Conservation (phyloP, 2,113 vertebrate species). For the Alosa alosa region DNA sequence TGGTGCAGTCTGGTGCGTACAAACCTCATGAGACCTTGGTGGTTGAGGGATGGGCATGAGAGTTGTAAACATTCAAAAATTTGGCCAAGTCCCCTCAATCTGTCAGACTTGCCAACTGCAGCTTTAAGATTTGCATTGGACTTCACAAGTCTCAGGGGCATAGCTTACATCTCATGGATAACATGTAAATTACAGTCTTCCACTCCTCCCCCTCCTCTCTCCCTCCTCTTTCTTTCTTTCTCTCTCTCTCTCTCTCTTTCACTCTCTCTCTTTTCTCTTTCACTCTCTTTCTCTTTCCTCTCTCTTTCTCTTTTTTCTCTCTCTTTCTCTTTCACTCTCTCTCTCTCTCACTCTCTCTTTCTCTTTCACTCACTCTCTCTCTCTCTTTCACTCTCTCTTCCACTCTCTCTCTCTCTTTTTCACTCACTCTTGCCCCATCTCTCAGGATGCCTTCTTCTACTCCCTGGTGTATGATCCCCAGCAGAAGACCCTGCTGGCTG, state of each 20-base stretch:
- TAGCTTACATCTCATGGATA: neutral
- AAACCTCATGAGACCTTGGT: too few relatives aligned
- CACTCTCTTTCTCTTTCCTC: neutral
- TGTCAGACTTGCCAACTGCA: too few relatives aligned
- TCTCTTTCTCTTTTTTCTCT: neutral
- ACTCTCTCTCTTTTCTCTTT: neutral
- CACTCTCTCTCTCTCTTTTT: neutral
- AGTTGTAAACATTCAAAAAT: too few relatives aligned
- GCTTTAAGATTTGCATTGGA: neutral
- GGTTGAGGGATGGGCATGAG: too few relatives aligned
- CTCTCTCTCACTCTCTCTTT: neutral
- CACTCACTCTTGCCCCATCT: slow-evolving; percentile 42
- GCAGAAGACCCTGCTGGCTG: slow-evolving; percentile 95
- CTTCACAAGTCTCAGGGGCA: neutral
- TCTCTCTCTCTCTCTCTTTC: neutral
- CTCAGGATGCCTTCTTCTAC: slow-evolving; percentile 98
- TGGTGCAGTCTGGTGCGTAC: too few relatives aligned
- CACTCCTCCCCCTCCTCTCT: too few relatives aligned
- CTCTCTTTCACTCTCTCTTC: neutral
- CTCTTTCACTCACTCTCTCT: slow-evolving; percentile 7
- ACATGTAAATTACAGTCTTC: neutral
- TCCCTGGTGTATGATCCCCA: slow-evolving; percentile 97
- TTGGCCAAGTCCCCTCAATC: too few relatives aligned
- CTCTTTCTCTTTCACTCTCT: neutral
- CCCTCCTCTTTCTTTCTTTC: too few relatives aligned